Evolutionary conservation across 1,140 invertebrate species (phyloP), one percentile per base, ranked within the genome.

Genomic region (Ruditapes philippinarum): DNA sequence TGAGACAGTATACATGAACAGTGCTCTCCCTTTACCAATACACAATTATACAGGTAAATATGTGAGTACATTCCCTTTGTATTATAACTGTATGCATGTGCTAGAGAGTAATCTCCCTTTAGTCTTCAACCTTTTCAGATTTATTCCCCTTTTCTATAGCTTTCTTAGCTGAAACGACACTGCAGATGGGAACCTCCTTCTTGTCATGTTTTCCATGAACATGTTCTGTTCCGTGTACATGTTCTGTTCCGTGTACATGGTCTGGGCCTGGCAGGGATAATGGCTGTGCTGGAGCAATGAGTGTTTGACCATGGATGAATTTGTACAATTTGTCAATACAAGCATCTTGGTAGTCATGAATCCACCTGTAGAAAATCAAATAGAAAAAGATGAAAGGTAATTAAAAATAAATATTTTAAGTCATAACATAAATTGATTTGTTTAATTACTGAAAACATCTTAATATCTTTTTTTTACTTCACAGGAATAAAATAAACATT

Each of bases 341-440:
- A 0, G 99, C 99, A 95, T 99, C 99, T 96, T 99, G 99, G 95
- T 99, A 99, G 95, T 99, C 99, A 95, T 99, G 99, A 93, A 99
- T 99, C 99, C 99, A 99, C 92, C 98, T 97, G 92, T 51, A 9
- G 19, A 70, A 70, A 17, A n/a, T n/a, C n/a, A n/a, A n/a, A n/a
- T n/a, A 49, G 49, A 76, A 70, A 42, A 42, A 45, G 57, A 74
- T 73, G 25, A 12, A 7, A 62, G 33, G 33, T 31, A 68, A 3
- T 28, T 57, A 14, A 19, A 17, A 22, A 3, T 19, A 19, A 3
- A 22, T 4, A 9, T 11, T 17, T 19, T 57, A 5, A 57, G 3
- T 5, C 3, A n/a, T n/a, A 19, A 5, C 5, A 4, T 9, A 4
- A 57, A 11, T 57, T 11, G 3, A 57, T 4, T 22, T 57, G 19